A percentile compares a stretch with the other conserved stretches of the same genome.
phyloP scores from a whole-genome alignment of 2,113 vertebrate genomes.

The Barnardius zonarius region DNA sequence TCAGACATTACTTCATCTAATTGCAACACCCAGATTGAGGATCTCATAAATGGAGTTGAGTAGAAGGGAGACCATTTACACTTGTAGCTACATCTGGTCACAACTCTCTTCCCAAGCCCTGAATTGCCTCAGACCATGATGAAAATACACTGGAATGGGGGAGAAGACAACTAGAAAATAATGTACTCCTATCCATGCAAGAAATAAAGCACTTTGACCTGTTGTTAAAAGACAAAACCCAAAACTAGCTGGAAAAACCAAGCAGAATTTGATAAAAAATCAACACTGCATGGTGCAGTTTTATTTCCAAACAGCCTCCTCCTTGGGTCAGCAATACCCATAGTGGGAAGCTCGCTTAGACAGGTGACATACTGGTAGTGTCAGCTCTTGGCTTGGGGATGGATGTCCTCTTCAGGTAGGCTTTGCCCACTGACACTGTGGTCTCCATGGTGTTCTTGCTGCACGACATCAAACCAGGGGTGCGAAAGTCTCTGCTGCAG shows the following conservation, averaged over 20 bases:
- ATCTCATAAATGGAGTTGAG: neutral
- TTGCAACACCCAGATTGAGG: neutral
- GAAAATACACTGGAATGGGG: neutral
- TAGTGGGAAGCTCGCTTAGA: neutral
- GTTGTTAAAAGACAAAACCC: neutral
- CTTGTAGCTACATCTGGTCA: neutral
- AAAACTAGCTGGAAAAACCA: neutral
- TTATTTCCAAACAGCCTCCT: neutral
- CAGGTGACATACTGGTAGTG: fast-evolving
- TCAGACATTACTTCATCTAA: constrained; percentile 55
- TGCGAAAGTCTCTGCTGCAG: neutral
- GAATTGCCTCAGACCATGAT: neutral
- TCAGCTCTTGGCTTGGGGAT: fast-evolving
- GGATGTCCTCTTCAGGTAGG: neutral
- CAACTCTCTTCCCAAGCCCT: neutral
- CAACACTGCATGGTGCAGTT: neutral
- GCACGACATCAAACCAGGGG: neutral
- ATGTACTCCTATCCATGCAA: neutral
- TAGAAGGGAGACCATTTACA: neutral
- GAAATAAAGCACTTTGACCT: neutral
- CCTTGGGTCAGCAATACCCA: neutral
- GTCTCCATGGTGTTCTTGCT: neutral
- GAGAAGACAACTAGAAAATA: neutral
- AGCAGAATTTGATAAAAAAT: neutral
- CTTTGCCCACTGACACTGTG: fast-evolving